These are phyloP conservation scores for Glaucomys volans DNA, from an alignment of 2,113 vertebrate genomes.

Conservation along the genomic window DNA sequence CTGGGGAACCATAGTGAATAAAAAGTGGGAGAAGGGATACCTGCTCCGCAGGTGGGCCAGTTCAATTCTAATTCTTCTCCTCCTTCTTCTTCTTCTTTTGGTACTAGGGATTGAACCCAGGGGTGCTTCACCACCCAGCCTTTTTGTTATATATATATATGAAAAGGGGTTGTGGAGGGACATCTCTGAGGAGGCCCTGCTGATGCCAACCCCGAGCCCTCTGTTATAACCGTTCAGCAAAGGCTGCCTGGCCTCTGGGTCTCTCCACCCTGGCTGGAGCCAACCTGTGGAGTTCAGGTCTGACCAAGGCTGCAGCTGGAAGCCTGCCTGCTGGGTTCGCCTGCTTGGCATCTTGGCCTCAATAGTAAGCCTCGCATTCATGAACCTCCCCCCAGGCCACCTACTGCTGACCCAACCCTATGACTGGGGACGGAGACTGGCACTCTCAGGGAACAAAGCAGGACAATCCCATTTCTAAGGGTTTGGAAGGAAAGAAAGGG, in stretches of 20 bases:
- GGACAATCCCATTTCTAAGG: background rate
- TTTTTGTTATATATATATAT: no score
- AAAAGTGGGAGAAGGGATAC: no score
- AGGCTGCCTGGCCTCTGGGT: no score
- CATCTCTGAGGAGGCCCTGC: fast-evolving
- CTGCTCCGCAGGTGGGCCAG: no score
- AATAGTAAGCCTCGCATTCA: background rate
- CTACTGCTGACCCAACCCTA: background rate
- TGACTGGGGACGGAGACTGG: background rate
- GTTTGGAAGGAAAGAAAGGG: background rate
- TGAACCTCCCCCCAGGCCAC: background rate
- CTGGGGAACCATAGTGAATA: no score
- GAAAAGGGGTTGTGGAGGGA: background rate
- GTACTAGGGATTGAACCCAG: no score
- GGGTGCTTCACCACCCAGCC: no score
- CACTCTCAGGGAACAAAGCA: background rate
- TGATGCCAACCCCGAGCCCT: background rate
- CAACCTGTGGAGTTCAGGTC: background rate
- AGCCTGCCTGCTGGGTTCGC: background rate
- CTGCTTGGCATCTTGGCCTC: background rate
- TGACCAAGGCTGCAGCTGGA: background rate
- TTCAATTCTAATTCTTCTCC: no score
- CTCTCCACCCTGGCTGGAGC: background rate
- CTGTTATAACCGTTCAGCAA: background rate
- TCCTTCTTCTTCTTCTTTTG: no score